These are phyloP conservation scores for Limulus polyphemus DNA, from an alignment of 2,888 invertebrate genomes.

Conservation along the genomic window DNA sequence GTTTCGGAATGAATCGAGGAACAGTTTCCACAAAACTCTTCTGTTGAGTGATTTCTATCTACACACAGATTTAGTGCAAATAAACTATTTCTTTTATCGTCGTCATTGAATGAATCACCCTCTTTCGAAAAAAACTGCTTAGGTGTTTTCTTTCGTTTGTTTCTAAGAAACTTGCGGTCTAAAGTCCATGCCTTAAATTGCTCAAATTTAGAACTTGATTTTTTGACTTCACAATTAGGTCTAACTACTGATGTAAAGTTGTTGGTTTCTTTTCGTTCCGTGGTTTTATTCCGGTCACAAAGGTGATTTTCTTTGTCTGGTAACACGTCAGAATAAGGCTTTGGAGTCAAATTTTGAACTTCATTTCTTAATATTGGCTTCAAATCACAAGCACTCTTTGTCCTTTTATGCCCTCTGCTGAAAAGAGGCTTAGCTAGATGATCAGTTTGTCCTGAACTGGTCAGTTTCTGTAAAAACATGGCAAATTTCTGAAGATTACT, in stretches of 20 bases:
- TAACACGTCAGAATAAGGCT: too few species aligned
- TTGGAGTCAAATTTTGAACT: too few species aligned
- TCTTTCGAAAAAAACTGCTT: too few species aligned
- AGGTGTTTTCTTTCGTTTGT: slow-evolving; percentile 21
- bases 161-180: slow-evolving; percentile 19
- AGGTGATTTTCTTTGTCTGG: too few species aligned
- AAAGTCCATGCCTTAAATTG: slow-evolving; percentile 26
- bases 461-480: slow-evolving; percentile 17
- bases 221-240: neutral
- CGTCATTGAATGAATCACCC: too few species aligned
- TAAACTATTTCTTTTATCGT: too few species aligned
- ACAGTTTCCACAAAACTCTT: too few species aligned
- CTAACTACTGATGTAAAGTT: neutral
- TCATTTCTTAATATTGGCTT: too few species aligned
- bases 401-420: slow-evolving; percentile 13
- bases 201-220: slow-evolving; percentile 8
- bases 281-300: neutral
- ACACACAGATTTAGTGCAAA: too few species aligned
- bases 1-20: too few species aligned
- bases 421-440: slow-evolving; percentile 6
- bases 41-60: too few species aligned
- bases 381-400: slow-evolving; percentile 6
- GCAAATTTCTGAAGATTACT: slow-evolving; percentile 16
- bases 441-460: slow-evolving; percentile 9
- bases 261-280: neutral